Conservation (phyloP, 2,888 invertebrate species). For the Apotomis turbidana region DNA sequence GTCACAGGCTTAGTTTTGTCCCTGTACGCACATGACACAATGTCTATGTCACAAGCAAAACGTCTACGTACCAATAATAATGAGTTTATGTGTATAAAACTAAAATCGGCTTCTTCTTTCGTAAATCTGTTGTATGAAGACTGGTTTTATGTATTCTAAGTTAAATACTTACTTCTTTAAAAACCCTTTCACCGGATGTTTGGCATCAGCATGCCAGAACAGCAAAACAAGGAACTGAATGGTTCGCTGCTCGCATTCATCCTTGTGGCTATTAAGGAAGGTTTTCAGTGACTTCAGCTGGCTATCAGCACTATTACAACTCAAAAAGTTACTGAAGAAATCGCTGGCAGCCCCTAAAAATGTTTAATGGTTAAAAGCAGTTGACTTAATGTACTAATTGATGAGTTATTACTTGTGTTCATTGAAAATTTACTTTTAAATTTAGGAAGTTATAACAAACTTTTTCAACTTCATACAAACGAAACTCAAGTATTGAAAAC, state of each 20-base stretch:
- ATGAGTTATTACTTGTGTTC: neutral
- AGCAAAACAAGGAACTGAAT: constrained; percentile 60
- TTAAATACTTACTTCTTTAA: constrained; percentile 61
- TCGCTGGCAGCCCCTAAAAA: constrained; percentile 50
- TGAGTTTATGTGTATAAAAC: too few relatives aligned
- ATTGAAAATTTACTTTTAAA: too few relatives aligned
- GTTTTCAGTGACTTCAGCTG: constrained; percentile 62
- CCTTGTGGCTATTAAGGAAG: constrained; percentile 49
- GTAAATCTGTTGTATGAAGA: too few relatives aligned
- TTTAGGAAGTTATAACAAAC: too few relatives aligned
- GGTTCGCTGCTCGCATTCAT: constrained; percentile 43
- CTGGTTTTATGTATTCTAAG: too few relatives aligned
- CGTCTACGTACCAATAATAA: too few relatives aligned
- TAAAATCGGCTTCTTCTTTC: too few relatives aligned
- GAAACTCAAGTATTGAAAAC: neutral
- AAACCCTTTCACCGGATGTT: constrained; percentile 74
- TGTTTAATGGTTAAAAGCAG: neutral
- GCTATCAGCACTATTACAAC: constrained; percentile 57
- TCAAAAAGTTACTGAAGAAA: constrained; percentile 51
- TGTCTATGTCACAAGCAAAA: too few relatives aligned
- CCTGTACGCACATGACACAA: too few relatives aligned
- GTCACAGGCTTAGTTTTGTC: too few relatives aligned
- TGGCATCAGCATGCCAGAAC: constrained; percentile 65
- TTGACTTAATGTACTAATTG: neutral
- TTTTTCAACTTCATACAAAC: neutral